phyloP scores from a whole-genome alignment of 2,113 vertebrate species.

The Dascyllus trimaculatus region DNA sequence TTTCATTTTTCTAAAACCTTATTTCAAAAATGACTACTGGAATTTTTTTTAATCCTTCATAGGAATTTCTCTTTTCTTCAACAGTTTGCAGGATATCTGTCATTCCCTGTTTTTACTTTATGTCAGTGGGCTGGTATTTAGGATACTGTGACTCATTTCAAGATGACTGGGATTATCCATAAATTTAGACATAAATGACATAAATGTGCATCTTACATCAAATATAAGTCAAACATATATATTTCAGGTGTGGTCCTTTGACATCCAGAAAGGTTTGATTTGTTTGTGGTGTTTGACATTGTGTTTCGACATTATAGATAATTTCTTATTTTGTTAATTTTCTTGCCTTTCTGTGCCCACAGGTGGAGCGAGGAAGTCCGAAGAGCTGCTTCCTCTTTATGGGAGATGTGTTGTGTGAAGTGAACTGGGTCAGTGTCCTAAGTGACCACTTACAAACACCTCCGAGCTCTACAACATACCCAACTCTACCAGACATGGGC shows the following conservation, averaged over 20 bases:
- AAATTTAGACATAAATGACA: no score
- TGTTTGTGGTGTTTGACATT: neutral
- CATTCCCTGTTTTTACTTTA: no score
- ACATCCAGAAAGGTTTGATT: neutral
- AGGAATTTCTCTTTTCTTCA: no score
- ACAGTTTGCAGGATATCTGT: no score
- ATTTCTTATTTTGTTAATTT: neutral
- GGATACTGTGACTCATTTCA: neutral
- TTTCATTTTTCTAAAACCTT: no score
- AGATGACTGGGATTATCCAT: no score
- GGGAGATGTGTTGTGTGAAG: constrained; percentile 92
- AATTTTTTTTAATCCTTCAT: no score
- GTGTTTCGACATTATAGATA: neutral
- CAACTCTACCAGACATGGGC: constrained; percentile 24
- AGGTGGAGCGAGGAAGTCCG: constrained; percentile 98
- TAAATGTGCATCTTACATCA: no score
- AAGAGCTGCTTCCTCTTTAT: constrained; percentile 97
- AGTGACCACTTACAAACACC: constrained; percentile 88
- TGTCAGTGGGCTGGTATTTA: neutral
- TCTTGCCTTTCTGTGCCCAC: constrained; percentile 11
- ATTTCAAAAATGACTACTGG: no score
- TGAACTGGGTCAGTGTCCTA: constrained; percentile 96
- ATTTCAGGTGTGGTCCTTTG: neutral
- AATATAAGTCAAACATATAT: no score
- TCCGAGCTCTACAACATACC: constrained; percentile 80